Base-by-base conservation (phyloP, 2,888 invertebrate genomes). In the Megamerina dolium region DNA sequence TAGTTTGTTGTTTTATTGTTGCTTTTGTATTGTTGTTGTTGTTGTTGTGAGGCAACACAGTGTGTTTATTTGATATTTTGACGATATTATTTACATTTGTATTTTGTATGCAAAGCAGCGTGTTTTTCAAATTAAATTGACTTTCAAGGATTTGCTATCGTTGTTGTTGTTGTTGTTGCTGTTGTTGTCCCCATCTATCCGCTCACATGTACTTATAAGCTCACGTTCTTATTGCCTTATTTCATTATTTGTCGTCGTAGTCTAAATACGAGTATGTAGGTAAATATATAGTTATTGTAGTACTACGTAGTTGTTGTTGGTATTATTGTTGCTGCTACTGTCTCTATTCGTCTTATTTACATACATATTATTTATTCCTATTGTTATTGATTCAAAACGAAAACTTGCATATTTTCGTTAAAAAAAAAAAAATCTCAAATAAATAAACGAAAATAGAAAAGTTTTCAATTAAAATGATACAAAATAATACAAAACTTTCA, bases 81-180 rank as follows among this genome's bases (percentile, higher is more conserved):
- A 45, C 37, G 41, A 45, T 27, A 45, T 48, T 48, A 45, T 45
- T 45, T 45, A 43, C 48, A 41, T 40, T 40, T 32, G 41, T 21
- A 45, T 48, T 48, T 48, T 33, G 48, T 48, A 48, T 48, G 48
- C 48, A 45, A 48, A 48, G 31, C 45, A 45, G 45, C 31, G 39
- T 41, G 43, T 45, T 36, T 35, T 39, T 23, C 43, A 40, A 41
- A 45, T 48, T 45, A 45, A 48, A 48, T 48, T 48, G 45, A 48
- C 43, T 48, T 48, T 45, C 48, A 45, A 45, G 42, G 37, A 48
- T 45, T 38, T 27, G 35, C 17, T 44, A 33, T 29, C 10, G 23
- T 23, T 23, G 23, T 23, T 23, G 10, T 23, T 23, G 23, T 8
- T 23, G 23, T 23, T 23, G 23, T 23, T 23, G 23, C 6, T 23